Evolutionary conservation across 2,888 invertebrate species (phyloP).

Genomic region (Ectemnius continuus): DNA sequence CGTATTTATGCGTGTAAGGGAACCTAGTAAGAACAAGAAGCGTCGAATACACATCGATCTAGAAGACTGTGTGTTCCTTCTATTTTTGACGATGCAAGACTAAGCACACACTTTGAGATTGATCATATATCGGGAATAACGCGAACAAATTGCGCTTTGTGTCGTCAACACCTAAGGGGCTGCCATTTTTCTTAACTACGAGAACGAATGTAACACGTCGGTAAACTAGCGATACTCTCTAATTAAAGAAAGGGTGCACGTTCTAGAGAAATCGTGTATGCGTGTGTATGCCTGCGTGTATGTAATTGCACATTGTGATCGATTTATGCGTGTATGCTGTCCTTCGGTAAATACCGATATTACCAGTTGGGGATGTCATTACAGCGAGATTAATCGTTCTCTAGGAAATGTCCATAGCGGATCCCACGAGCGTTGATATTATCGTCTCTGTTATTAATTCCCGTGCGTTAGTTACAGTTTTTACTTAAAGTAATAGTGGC

Average conservation of each 20-base stretch:
- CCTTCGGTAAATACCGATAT: constrained; percentile 44
- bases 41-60: constrained; percentile 5
- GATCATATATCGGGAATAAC: constrained; percentile 37
- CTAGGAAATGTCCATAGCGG: constrained; percentile 40
- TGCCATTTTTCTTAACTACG: constrained; percentile 37
- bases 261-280: constrained; percentile 39
- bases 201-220: constrained; percentile 46
- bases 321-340: constrained; percentile 54
- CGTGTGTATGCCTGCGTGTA: constrained; percentile 35
- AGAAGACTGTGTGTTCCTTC: constrained; percentile 12
- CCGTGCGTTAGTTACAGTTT: background rate
- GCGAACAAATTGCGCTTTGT: constrained; percentile 35
- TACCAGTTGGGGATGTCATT: constrained; percentile 39
- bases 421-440: constrained; percentile 12
- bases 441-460: background rate
- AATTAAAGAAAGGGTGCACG: constrained; percentile 39
- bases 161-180: constrained; percentile 40
- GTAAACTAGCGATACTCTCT: constrained; percentile 43
- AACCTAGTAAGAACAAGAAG: constrained; percentile 1
- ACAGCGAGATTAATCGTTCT: constrained; percentile 42
- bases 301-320: constrained; percentile 58
- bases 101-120: constrained; percentile 45
- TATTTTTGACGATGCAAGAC: constrained; percentile 36
- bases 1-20: background rate
- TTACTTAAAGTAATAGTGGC: background rate